A percentile compares a stretch with the other conserved stretches of the same genome.
Evolutionary conservation across 2,113 vertebrate genomes (phyloP).

Genomic region (Choloepus hoffmanni): DNA sequence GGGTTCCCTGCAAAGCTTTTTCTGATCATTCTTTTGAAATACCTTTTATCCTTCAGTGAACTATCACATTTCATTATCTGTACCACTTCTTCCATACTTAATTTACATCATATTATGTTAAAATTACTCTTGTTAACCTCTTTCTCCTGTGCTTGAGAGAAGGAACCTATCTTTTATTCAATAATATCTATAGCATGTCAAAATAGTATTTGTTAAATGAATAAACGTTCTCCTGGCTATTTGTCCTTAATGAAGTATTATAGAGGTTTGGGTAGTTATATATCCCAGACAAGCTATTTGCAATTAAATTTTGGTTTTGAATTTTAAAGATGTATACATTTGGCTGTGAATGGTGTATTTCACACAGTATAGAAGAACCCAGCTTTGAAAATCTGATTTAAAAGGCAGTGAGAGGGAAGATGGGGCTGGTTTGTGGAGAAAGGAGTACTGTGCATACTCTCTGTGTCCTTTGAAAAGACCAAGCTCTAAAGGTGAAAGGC

Average conservation of each 20-base stretch:
- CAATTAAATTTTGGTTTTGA: neutral
- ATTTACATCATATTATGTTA: neutral
- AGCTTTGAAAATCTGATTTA: neutral
- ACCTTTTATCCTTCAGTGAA: neutral
- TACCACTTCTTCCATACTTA: neutral
- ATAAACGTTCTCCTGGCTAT: conserved; percentile 17
- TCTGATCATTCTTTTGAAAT: neutral
- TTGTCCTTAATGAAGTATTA: neutral
- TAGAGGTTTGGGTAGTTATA: neutral
- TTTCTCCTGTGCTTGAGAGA: neutral
- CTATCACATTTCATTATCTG: conserved; percentile 18
- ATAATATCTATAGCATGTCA: neutral
- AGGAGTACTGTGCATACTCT: neutral
- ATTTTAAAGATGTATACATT: neutral
- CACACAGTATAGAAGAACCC: neutral
- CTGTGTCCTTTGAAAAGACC: neutral
- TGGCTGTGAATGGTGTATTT: neutral
- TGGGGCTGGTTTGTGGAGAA: neutral
- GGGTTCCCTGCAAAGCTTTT: neutral
- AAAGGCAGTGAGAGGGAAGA: neutral
- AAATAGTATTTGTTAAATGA: conserved; percentile 45
- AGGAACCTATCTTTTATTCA: neutral
- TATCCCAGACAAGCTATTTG: conserved; percentile 29
- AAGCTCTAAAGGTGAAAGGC: neutral
- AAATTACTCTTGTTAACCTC: conserved; percentile 32